phyloP scores from a whole-genome alignment of 30 jellyfish, hydroid and myxozoan genomes.

The Cassiopea andromeda region DNA sequence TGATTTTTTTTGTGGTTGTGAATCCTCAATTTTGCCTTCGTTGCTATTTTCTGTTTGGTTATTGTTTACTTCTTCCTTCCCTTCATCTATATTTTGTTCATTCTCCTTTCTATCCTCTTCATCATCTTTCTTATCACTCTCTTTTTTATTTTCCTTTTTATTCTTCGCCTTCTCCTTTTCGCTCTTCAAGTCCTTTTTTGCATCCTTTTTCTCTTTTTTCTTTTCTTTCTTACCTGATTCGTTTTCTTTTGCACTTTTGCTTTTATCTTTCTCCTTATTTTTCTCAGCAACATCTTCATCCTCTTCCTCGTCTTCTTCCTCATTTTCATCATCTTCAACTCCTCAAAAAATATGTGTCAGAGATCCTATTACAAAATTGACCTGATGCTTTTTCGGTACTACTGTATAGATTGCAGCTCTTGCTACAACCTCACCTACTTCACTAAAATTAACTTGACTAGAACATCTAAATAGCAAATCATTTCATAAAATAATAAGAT shows the following conservation, averaged over 20 bases:
- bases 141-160: conserved; percentile 23
- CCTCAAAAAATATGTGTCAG: conserved; percentile 1
- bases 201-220: conserved; percentile 27
- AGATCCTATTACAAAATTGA: no score
- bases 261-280: conserved; percentile 10
- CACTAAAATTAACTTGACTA: no score
- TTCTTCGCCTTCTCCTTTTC: conserved; percentile 29
- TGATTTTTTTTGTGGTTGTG: conserved; percentile 42
- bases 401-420: no score
- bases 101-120: conserved; percentile 9
- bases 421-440: no score
- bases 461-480: no score
- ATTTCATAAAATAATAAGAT: no score
- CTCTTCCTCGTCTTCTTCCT: conserved; percentile 28
- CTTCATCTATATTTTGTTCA: neutral
- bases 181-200: conserved; percentile 30
- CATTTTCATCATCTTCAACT: conserved; percentile 26
- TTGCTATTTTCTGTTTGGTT: conserved; percentile 10
- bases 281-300: conserved; percentile 20
- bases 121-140: conserved; percentile 30
- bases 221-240: conserved; percentile 11
- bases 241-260: neutral
- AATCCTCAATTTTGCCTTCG: conserved; percentile 38
- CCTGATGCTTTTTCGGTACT: no score
- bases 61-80: conserved; percentile 14